Conservation (phyloP, 37 sponge, comb jelly and placozoan genomes). For the Agelas oroides region DNA sequence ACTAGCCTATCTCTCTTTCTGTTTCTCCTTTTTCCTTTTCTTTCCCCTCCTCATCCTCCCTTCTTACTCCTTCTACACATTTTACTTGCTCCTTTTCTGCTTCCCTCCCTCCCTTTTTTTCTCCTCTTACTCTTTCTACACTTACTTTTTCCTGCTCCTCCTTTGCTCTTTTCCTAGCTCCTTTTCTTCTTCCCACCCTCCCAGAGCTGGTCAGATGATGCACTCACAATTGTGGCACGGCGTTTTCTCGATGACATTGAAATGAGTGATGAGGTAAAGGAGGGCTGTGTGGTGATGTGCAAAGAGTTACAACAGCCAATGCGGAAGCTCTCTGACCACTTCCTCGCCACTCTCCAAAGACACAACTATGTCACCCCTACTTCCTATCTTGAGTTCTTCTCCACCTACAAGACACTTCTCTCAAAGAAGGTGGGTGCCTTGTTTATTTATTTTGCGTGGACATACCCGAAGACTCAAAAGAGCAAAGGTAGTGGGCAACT, state of each 20-base stretch:
- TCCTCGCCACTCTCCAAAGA: conserved; percentile 68
- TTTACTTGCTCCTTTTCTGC: no score
- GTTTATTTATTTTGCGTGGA: no score
- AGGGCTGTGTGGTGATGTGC: conserved; percentile 91
- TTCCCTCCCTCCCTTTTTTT: no score
- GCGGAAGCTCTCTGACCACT: conserved; percentile 77
- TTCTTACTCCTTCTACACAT: no score
- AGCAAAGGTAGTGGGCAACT: no score
- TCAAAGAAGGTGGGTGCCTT: conserved; percentile 85
- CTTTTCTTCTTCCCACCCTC: no score
- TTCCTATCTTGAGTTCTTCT: conserved; percentile 95
- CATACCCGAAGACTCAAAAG: no score
- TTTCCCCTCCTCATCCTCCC: no score
- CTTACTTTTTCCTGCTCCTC: no score
- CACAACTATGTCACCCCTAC: conserved; percentile 99
- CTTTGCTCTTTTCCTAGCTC: background rate
- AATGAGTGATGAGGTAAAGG: conserved; percentile 69
- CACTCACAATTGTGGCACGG: conserved; percentile 92
- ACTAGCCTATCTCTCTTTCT: no score
- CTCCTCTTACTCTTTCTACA: background rate
- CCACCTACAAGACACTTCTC: conserved; percentile 93
- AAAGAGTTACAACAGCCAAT: conserved; percentile 92
- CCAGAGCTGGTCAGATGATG: conserved; percentile 98
- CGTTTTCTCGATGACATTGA: conserved; percentile 96
- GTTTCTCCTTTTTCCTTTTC: no score